Percentiles rank a stretch among this genome's conserved stretches.
Evolutionary conservation across 2,888 invertebrate species (phyloP).

Genomic region (Cybosia mesomella): DNA sequence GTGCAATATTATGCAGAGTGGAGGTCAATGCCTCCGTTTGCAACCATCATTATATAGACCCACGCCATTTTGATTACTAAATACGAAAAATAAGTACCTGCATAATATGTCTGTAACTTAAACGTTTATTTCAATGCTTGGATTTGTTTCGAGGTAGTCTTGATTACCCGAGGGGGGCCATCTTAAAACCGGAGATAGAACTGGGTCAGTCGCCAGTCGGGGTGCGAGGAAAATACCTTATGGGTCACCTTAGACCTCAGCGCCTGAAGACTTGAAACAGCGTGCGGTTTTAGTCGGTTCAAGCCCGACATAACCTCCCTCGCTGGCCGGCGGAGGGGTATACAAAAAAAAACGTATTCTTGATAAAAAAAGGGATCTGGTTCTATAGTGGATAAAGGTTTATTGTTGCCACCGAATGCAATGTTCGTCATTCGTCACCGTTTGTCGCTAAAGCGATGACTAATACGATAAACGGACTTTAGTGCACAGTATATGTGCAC

Average conservation of each 20-base stretch:
- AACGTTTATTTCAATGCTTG: conserved; percentile 23
- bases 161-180: too few relatives aligned
- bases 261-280: too few relatives aligned
- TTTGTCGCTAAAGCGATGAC: not conserved
- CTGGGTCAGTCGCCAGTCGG: too few relatives aligned
- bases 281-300: too few relatives aligned
- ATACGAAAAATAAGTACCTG: conserved; percentile 29
- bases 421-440: not conserved
- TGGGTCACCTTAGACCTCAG: too few relatives aligned
- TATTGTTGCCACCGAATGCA: not conserved
- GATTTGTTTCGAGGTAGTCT: conserved; percentile 21
- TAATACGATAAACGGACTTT: not conserved
- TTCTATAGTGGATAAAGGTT: conserved; percentile 24
- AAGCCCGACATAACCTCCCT: too few relatives aligned
- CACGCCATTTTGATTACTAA: conserved; percentile 29
- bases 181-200: too few relatives aligned
- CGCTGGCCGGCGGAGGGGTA: too few relatives aligned
- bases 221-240: too few relatives aligned
- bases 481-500: too few relatives aligned
- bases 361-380: too few relatives aligned
- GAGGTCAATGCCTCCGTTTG: conserved; percentile 9
- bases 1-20: conserved; percentile 19
- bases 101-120: conserved; percentile 18
- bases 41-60: conserved; percentile 24
- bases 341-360: too few relatives aligned